These are phyloP conservation scores for Furcifer pardalis DNA, from an alignment of 2,797 vertebrate species.

Conservation along the genomic window DNA sequence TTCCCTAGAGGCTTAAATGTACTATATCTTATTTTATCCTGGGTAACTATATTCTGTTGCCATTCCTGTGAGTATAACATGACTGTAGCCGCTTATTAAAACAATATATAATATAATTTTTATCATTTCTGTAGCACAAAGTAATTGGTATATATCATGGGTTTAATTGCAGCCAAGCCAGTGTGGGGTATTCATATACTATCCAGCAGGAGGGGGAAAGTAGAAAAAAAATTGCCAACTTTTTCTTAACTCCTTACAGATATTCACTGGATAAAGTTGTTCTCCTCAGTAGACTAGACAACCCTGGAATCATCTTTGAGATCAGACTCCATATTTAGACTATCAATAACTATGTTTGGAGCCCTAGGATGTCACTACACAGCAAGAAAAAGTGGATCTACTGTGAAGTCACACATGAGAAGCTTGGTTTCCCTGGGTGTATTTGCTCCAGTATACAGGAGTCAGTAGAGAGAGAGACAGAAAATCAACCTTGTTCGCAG, in stretches of 20 bases:
- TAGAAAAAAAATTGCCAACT: background rate
- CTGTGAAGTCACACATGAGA: too few species aligned
- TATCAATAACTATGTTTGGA: background rate
- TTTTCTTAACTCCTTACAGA: rapidly evolving
- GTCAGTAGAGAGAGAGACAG: too few species aligned
- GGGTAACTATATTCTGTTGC: background rate
- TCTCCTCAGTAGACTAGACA: background rate
- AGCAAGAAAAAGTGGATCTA: too few species aligned
- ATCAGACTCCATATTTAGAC: background rate
- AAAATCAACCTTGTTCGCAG: too few species aligned
- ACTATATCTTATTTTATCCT: background rate
- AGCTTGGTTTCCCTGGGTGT: too few species aligned
- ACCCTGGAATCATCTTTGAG: background rate
- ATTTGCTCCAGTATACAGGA: background rate
- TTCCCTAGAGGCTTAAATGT: slow-evolving; percentile 1
- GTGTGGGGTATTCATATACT: slow-evolving; percentile 5
- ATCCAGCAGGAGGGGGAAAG: background rate
- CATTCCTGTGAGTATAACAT: background rate
- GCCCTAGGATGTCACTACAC: background rate
- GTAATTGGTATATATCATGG: slow-evolving; percentile 15
- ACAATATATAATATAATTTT: rapidly evolving
- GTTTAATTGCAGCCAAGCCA: background rate
- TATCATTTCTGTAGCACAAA: slow-evolving; percentile 17
- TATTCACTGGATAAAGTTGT: background rate
- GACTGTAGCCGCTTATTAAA: slow-evolving; percentile 11